These are phyloP conservation scores for Molorchus minor DNA, from an alignment of 2,888 invertebrate species.

Conservation along the genomic window DNA sequence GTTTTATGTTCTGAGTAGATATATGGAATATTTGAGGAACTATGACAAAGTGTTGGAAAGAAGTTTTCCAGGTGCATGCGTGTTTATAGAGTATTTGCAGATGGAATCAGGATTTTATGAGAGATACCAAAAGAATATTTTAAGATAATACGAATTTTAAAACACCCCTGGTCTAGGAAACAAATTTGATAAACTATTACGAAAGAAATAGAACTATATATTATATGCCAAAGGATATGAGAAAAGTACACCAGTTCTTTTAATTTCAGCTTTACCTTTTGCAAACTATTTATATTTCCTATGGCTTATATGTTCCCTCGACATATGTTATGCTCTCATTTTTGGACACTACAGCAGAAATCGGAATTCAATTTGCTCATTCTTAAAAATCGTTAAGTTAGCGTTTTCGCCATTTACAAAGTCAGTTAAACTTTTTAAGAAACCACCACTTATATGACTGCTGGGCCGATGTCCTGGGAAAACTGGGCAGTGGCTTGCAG, in stretches of 20 bases:
- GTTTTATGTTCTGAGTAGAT: constrained; percentile 70
- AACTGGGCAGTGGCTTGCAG: constrained; percentile 81
- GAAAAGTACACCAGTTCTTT: constrained; percentile 80
- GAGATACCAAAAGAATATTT: constrained; percentile 77
- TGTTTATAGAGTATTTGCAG: constrained; percentile 77
- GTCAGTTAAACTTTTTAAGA: constrained; percentile 67
- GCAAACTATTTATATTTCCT: constrained; percentile 87
- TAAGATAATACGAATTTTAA: constrained; percentile 61
- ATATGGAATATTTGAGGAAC: constrained; percentile 77
- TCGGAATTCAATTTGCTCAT: constrained; percentile 74
- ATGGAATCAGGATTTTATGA: constrained; percentile 79
- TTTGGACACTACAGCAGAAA: constrained; percentile 86
- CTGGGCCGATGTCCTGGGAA: constrained; percentile 70
- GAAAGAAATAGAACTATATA: constrained; percentile 79
- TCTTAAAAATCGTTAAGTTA: constrained; percentile 69
- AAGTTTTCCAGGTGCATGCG: constrained; percentile 82
- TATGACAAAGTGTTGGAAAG: constrained; percentile 77
- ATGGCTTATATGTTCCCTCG: constrained; percentile 86
- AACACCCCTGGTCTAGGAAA: constrained; percentile 60
- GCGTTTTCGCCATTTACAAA: constrained; percentile 79
- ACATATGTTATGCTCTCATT: constrained; percentile 80
- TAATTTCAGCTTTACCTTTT: constrained; percentile 83
- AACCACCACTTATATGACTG: constrained; percentile 63
- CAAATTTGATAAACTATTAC: constrained; percentile 68
- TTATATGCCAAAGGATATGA: constrained; percentile 86